phyloP scores from a whole-genome alignment of 2,797 vertebrate genomes.

The Peromyscus attwateri region DNA sequence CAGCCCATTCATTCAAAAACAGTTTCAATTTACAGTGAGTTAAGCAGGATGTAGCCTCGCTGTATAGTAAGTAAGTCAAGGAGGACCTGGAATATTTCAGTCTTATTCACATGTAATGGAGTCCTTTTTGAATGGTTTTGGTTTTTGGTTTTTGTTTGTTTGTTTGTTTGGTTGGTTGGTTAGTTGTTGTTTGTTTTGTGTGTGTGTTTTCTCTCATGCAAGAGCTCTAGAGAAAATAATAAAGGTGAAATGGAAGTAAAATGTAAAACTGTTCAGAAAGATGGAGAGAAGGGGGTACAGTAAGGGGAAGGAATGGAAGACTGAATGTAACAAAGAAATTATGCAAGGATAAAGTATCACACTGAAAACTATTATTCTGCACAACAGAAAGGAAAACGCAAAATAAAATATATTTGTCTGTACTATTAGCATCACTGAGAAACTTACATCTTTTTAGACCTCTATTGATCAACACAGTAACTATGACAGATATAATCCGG shows the following conservation, averaged over 20 bases:
- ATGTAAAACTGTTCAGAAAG: neutral
- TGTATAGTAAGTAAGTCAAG: too few species aligned
- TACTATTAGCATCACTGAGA: neutral
- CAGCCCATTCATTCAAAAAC: neutral
- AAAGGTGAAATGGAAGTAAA: neutral
- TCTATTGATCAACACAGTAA: neutral
- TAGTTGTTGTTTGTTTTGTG: neutral
- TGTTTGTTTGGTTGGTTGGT: too few species aligned
- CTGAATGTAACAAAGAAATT: neutral
- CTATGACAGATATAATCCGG: neutral
- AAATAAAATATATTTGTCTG: neutral
- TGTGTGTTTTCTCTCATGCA: neutral
- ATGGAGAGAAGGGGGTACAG: neutral
- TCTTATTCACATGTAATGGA: neutral
- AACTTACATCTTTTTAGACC: neutral
- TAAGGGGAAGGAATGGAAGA: neutral
- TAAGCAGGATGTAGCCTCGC: neutral
- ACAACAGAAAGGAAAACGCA: neutral
- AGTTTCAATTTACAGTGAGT: neutral
- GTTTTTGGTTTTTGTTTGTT: too few species aligned
- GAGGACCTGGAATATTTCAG: neutral
- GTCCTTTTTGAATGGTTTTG: neutral
- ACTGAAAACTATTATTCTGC: neutral
- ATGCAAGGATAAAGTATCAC: neutral
- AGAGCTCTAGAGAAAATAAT: neutral